phyloP scores from a whole-genome alignment of 2,113 vertebrate genomes.

The Aegithalos caudatus region DNA sequence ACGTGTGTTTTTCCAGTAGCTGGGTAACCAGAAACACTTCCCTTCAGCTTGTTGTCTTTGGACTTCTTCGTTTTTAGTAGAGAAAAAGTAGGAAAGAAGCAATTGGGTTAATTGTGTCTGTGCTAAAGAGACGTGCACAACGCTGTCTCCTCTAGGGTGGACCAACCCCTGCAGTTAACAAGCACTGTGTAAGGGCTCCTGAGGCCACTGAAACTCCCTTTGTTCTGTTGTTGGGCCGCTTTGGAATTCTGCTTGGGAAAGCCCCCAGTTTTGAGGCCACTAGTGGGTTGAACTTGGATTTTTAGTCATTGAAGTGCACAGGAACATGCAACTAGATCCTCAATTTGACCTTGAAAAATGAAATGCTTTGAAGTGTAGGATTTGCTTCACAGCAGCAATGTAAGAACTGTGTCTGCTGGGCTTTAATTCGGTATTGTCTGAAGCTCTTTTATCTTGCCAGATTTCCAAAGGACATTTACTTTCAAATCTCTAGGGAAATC shows the following conservation, averaged over 20 bases:
- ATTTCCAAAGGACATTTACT: background rate
- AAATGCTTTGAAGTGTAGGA: conserved; percentile 14
- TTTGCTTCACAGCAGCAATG: background rate
- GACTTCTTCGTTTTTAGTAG: background rate
- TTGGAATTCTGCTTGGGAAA: background rate
- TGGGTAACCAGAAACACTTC: background rate
- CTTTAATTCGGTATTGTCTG: conserved; percentile 32
- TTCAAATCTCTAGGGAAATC: background rate
- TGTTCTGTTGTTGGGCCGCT: background rate
- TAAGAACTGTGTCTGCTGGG: background rate
- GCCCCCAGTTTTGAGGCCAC: background rate
- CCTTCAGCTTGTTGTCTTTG: background rate
- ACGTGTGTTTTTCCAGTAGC: background rate
- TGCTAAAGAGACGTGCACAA: background rate
- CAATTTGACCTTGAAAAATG: background rate
- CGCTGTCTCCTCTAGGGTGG: background rate
- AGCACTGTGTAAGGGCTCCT: background rate
- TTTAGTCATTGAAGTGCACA: background rate
- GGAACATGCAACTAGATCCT: background rate
- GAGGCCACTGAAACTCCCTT: background rate
- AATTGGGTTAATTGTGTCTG: background rate
- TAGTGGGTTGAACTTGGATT: background rate
- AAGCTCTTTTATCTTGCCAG: conserved; percentile 7
- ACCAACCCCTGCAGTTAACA: accelerated
- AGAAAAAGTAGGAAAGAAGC: background rate